Percentiles rank a stretch among this genome's conserved stretches.
These are phyloP conservation scores for Pempheris klunzingeri DNA, from an alignment of 2,797 vertebrate genomes.

Conservation along the genomic window DNA sequence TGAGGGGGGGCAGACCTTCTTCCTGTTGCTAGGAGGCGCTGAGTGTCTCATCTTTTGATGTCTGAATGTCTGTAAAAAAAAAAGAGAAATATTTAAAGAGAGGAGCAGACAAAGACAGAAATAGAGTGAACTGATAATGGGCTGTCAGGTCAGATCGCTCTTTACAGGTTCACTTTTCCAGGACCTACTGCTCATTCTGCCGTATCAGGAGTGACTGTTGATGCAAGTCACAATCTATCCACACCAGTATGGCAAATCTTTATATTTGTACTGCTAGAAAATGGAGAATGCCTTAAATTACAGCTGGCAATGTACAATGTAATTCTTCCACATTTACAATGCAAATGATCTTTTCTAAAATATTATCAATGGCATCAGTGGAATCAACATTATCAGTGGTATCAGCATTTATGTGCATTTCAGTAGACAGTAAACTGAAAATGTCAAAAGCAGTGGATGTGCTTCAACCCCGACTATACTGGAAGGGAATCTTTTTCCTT, in stretches of 20 bases:
- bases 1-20: conserved; percentile 54
- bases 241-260: background rate
- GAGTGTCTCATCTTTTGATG: conserved; percentile 63
- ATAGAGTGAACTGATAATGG: conserved; percentile 43
- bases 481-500: background rate
- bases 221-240: background rate
- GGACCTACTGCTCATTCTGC: conserved; percentile 8
- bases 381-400: background rate
- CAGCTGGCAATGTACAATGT: background rate
- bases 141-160: conserved; percentile 40
- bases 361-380: background rate
- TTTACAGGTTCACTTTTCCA: conserved; percentile 7
- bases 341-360: background rate
- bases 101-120: conserved; percentile 30
- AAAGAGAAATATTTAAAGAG: conserved; percentile 47
- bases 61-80: conserved; percentile 48
- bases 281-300: background rate
- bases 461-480: background rate
- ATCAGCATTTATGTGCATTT: background rate
- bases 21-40: conserved; percentile 70
- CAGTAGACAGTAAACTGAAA: conserved; percentile 6
- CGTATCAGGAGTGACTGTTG: background rate
- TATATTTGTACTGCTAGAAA: background rate
- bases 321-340: background rate
- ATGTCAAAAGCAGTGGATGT: conserved; percentile 1